phyloP scores from a whole-genome alignment of 1,140 invertebrate species.

The Drosophila jambulina region DNA sequence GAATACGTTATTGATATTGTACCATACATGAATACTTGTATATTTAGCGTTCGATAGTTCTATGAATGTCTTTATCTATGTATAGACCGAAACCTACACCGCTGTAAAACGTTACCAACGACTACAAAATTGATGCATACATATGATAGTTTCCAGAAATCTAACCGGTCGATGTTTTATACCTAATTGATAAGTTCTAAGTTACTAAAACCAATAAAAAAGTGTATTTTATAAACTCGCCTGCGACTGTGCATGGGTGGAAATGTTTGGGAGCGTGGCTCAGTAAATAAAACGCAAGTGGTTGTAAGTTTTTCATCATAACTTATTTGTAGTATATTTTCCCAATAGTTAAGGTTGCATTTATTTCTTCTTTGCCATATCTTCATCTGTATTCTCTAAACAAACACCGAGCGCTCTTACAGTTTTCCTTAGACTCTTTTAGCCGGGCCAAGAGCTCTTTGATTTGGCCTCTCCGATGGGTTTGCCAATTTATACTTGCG shows the following conservation, averaged over 20 bases:
- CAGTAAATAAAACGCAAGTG: slow-evolving; percentile 50
- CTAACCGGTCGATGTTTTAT: slow-evolving; percentile 69
- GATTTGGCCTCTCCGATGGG: neutral
- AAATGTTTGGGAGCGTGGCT: neutral
- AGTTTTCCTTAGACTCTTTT: slow-evolving; percentile 62
- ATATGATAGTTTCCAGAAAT: slow-evolving; percentile 41
- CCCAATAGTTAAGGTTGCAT: slow-evolving; percentile 77
- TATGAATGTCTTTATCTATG: slow-evolving; percentile 23
- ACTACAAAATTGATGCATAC: slow-evolving; percentile 34
- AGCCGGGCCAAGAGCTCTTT: slow-evolving; percentile 45
- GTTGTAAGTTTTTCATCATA: slow-evolving; percentile 61
- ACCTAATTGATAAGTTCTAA: slow-evolving; percentile 39
- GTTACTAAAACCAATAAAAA: slow-evolving; percentile 42
- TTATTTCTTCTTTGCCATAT: slow-evolving; percentile 49
- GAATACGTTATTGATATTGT: slow-evolving; percentile 43
- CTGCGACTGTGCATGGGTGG: neutral
- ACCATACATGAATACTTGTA: slow-evolving; percentile 11
- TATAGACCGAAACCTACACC: slow-evolving; percentile 35
- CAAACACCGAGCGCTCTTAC: slow-evolving; percentile 41
- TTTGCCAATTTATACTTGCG: slow-evolving; percentile 33
- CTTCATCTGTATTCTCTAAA: slow-evolving; percentile 39
- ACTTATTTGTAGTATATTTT: slow-evolving; percentile 78
- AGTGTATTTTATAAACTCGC: slow-evolving; percentile 39
- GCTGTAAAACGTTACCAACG: slow-evolving; percentile 76
- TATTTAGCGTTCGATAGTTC: slow-evolving; percentile 26